A percentile compares a stretch with the other conserved stretches of the same genome.
These are phyloP conservation scores for Cerastoderma edule DNA, from an alignment of 2,888 invertebrate genomes.

Conservation along the genomic window DNA sequence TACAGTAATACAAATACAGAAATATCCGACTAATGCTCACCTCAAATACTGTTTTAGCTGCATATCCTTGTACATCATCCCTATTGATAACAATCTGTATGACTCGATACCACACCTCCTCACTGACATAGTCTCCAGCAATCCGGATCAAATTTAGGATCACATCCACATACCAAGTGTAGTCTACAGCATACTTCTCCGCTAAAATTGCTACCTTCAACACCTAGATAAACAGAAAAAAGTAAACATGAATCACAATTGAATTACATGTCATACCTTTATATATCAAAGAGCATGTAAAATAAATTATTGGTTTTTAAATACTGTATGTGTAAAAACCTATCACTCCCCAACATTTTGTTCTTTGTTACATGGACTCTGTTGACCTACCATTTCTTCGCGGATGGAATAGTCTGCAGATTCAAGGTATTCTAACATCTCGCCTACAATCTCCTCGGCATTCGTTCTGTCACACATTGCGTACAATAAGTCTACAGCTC, in stretches of 20 bases:
- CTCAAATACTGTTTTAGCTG: slow-evolving; percentile 99
- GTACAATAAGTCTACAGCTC: slow-evolving; percentile 98
- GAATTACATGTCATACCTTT: neutral
- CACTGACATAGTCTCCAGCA: slow-evolving; percentile 99
- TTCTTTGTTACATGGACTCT: neutral
- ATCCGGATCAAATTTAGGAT: slow-evolving; percentile 99
- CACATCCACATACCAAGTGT: slow-evolving; percentile 98
- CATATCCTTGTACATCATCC: slow-evolving; percentile 99
- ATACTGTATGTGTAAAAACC: neutral
- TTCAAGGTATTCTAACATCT: slow-evolving; percentile 99
- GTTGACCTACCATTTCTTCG: slow-evolving; percentile 95
- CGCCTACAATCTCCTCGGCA: slow-evolving; percentile 99
- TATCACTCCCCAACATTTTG: no score
- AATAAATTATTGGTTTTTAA: neutral
- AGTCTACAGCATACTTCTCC: slow-evolving; percentile 99
- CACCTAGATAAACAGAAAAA: slow-evolving; percentile 85
- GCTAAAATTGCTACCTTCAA: slow-evolving; percentile 99
- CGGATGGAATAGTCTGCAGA: slow-evolving; percentile 99
- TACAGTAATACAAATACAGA: no score
- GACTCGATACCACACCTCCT: slow-evolving; percentile 99
- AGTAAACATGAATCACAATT: neutral
- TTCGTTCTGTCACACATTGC: slow-evolving; percentile 99
- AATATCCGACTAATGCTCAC: no score
- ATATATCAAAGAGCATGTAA: neutral
- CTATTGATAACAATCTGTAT: slow-evolving; percentile 99